Evolutionary conservation across 2,888 invertebrate species (phyloP), one percentile per base, ranked within the genome.

Genomic region (Subacronicta megacephala): DNA sequence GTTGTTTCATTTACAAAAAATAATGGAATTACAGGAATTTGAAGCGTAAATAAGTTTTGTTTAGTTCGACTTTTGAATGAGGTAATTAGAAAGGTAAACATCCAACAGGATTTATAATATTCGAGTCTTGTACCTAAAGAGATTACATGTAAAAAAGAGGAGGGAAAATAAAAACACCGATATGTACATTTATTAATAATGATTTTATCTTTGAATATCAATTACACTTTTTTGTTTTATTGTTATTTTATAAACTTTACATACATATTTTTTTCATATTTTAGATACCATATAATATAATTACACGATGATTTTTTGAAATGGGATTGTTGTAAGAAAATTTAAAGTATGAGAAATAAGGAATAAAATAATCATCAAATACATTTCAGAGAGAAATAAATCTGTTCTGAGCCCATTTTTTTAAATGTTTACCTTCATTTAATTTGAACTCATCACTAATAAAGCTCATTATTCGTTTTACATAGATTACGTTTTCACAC

Each of bases 191-290:
- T 90, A 91, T 85, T 89, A 87, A 83, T 90, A 89, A 87, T 89
- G 85, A 88, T 84, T 89, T 90, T 88, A 89, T 90, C 87, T 77
- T 89, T 87, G 86, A 90, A 90, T 91, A 89, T 89, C 89, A 90
- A 90, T 90, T 90, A 90, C 90, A 90, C 82, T 85, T 86, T 84
- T 81, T 83, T 81, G 73, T 77, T 85, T 88, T 87, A 83, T 85
- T 85, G 81, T 87, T 86, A 87, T 83, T 84, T 88, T 90, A 90
- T 89, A 89, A 90, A 90, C 80, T 84, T 88, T 88, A 89, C 85
- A 84, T 83, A 77, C 67, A 72, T 76, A 75, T 31, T 69, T 79
- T 83, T 69, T 79, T 83, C 82, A 80, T 85, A 84, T 61, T 78
- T 80, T 80, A 80, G 81, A 77, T 82, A 73, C 70, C 66, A 80